Evolutionary conservation across 2,797 vertebrate genomes (phyloP).

Genomic region (Anguilla pacifica): DNA sequence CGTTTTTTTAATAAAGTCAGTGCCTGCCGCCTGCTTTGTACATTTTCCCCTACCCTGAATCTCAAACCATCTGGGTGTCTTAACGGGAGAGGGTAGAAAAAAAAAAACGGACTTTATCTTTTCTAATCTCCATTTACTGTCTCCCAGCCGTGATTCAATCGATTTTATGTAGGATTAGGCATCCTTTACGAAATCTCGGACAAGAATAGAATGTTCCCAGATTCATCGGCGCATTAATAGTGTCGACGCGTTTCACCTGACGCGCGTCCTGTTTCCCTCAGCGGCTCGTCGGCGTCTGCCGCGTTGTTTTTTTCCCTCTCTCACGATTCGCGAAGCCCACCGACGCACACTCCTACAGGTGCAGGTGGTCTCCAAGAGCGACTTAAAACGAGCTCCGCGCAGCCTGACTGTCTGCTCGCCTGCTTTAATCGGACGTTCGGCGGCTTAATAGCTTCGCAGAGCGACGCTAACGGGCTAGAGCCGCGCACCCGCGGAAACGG

Average conservation of each 20-base stretch:
- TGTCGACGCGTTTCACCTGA: not conserved
- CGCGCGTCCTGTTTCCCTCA: not conserved
- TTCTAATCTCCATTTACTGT: conserved; percentile 15
- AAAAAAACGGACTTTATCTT: conserved; percentile 17
- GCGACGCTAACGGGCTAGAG: not conserved
- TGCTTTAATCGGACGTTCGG: not conserved
- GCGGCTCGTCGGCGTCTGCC: not conserved
- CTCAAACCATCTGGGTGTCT: conserved; percentile 25
- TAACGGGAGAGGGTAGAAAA: not conserved
- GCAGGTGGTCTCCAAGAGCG: not conserved
- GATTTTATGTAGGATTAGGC: conserved; percentile 18
- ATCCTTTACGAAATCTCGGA: not conserved
- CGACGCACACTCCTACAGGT: not conserved
- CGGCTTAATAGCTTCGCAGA: not conserved
- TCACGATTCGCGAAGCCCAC: not conserved
- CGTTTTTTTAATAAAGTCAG: not conserved
- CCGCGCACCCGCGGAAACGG: not conserved
- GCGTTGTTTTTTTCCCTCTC: not conserved
- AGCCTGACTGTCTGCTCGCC: not conserved
- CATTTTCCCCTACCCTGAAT: not conserved
- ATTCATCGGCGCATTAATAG: not conserved
- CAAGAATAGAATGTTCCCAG: not conserved
- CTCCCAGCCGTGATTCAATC: not conserved
- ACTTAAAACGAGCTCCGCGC: not conserved
- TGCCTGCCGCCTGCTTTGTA: not conserved